These are phyloP conservation scores for Polyommatus icarus DNA, from an alignment of 2,888 invertebrate genomes.

Conservation along the genomic window DNA sequence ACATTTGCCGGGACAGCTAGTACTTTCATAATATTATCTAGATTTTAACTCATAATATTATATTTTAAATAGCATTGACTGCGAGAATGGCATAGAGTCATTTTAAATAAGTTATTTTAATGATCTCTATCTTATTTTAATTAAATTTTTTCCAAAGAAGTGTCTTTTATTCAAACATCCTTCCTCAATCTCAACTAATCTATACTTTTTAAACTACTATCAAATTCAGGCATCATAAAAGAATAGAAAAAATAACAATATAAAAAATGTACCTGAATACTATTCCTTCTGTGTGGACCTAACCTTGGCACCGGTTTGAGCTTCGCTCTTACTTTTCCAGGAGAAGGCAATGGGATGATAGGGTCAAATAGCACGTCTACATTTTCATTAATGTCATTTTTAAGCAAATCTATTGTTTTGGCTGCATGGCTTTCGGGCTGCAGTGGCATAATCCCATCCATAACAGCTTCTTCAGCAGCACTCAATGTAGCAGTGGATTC, in stretches of 20 bases:
- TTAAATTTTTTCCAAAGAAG: too few species aligned
- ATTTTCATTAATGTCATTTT: slow-evolving; percentile 71
- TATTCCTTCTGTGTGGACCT: slow-evolving; percentile 82
- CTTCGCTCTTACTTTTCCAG: slow-evolving; percentile 83
- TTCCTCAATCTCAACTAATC: too few species aligned
- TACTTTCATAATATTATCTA: too few species aligned
- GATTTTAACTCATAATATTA: too few species aligned
- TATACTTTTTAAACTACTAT: too few species aligned
- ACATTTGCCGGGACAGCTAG: too few species aligned
- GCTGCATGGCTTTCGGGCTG: slow-evolving; percentile 52
- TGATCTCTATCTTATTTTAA: too few species aligned
- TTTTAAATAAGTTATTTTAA: too few species aligned
- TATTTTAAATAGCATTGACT: too few species aligned
- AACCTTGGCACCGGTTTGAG: slow-evolving; percentile 85
- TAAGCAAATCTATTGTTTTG: slow-evolving; percentile 63
- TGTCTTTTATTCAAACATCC: too few species aligned
- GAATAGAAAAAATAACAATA: not conserved
- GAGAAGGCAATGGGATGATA: slow-evolving; percentile 77
- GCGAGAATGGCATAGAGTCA: too few species aligned
- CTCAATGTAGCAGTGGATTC: slow-evolving; percentile 59
- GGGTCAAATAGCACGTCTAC: slow-evolving; percentile 74
- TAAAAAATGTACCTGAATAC: slow-evolving; percentile 71
- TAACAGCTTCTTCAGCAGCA: slow-evolving; percentile 45
- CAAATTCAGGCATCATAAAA: not conserved
- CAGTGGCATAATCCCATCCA: slow-evolving; percentile 72